phyloP scores from a whole-genome alignment of 2,888 invertebrate genomes.

The Antheraea assamensis region DNA sequence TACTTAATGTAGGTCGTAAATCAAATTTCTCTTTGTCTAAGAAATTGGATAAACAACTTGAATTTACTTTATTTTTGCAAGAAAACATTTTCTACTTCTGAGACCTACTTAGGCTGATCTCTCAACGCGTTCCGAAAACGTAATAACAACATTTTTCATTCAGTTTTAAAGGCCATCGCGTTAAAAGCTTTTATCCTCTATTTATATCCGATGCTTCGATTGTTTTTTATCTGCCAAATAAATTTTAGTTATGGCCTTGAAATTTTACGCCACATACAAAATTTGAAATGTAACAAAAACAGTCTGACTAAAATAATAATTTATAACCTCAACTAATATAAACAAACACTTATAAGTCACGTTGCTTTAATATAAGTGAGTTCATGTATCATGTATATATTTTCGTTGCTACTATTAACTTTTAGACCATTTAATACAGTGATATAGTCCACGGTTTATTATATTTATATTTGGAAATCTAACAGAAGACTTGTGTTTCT shows the following conservation, averaged over 20 bases:
- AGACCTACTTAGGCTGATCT: slow-evolving; percentile 28
- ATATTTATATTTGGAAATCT: too few species aligned
- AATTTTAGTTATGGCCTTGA: neutral
- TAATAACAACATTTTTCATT: slow-evolving; percentile 35
- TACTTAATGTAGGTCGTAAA: neutral
- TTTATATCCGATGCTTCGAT: slow-evolving; percentile 25
- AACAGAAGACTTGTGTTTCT: too few species aligned
- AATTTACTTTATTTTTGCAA: slow-evolving; percentile 5
- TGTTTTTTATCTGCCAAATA: slow-evolving; percentile 24
- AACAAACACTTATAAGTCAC: neutral
- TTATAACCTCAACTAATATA: neutral
- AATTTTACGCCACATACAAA: neutral
- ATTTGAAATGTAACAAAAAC: neutral
- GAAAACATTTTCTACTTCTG: slow-evolving; percentile 12
- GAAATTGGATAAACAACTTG: slow-evolving; percentile 11
- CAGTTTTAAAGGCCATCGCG: slow-evolving; percentile 20
- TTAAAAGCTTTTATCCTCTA: slow-evolving; percentile 27
- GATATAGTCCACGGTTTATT: neutral
- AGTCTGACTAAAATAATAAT: neutral
- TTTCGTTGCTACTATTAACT: neutral
- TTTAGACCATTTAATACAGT: neutral
- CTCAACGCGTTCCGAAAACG: slow-evolving; percentile 36
- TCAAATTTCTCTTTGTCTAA: slow-evolving; percentile 15
- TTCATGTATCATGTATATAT: neutral
- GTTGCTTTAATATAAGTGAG: neutral